Evolutionary conservation across 2,113 vertebrate genomes (phyloP).

Genomic region (Parus major): DNA sequence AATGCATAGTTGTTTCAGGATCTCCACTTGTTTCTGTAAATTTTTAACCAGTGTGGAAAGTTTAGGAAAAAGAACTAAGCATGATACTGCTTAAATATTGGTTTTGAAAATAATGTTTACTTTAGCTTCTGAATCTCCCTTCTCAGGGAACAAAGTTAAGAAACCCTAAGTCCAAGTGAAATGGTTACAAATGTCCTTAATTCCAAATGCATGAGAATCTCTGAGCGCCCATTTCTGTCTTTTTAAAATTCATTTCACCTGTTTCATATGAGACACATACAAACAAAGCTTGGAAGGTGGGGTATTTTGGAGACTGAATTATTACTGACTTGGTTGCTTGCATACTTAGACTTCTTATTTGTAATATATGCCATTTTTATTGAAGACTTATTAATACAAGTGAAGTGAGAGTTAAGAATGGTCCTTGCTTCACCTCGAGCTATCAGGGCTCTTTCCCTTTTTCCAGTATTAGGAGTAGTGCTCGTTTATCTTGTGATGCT

Average conservation of each 20-base stretch:
- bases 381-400: background rate
- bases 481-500: constrained; percentile 13
- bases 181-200: background rate
- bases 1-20: background rate
- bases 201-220: background rate
- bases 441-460: background rate
- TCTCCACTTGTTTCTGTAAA: background rate
- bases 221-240: background rate
- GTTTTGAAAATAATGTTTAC: background rate
- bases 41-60: background rate
- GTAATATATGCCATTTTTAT: background rate
- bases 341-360: background rate
- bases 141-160: background rate
- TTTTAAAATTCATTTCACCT: background rate
- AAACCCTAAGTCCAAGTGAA: background rate
- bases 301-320: background rate
- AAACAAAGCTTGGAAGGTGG: background rate
- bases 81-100: background rate
- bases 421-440: background rate
- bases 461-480: background rate
- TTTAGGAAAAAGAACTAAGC: background rate
- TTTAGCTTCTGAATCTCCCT: background rate
- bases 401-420: background rate
- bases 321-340: background rate
- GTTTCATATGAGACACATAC: background rate